Evolutionary conservation across 2,113 vertebrate genomes (phyloP).

Genomic region (Mionectes macconnelli): DNA sequence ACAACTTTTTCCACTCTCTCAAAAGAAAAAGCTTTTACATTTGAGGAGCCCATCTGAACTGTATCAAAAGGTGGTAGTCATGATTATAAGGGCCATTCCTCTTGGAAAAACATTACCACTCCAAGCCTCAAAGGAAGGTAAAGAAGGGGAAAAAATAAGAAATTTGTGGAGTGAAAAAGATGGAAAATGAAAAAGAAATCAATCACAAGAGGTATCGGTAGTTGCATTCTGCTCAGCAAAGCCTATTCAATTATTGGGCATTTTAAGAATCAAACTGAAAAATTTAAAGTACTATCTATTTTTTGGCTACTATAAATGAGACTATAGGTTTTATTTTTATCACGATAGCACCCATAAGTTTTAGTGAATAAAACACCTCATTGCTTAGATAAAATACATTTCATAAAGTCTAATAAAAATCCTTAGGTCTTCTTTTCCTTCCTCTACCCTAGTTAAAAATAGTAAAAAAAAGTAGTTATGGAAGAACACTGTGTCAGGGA

Average conservation of each 20-base stretch:
- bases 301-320: not conserved
- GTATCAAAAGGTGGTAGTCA: constrained; percentile 33
- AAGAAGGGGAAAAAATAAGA: not conserved
- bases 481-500: not conserved
- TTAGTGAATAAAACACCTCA: not conserved
- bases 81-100: constrained; percentile 41
- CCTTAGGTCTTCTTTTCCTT: not conserved
- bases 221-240: not conserved
- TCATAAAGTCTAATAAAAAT: not conserved
- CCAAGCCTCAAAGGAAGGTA: constrained; percentile 6
- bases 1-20: not conserved
- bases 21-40: not conserved
- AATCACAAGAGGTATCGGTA: not conserved
- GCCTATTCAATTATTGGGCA: not conserved
- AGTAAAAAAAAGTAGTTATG: not conserved
- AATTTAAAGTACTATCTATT: not conserved
- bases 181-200: not conserved
- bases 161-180: not conserved
- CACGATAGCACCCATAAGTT: not conserved
- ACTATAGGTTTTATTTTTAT: not conserved
- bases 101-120: constrained; percentile 18
- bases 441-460: not conserved
- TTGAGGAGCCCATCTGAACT: constrained; percentile 7
- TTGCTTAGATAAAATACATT: not conserved
- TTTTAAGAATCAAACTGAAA: not conserved